Conservation (phyloP, 2,888 invertebrate species). For the Ligdia adustata region DNA sequence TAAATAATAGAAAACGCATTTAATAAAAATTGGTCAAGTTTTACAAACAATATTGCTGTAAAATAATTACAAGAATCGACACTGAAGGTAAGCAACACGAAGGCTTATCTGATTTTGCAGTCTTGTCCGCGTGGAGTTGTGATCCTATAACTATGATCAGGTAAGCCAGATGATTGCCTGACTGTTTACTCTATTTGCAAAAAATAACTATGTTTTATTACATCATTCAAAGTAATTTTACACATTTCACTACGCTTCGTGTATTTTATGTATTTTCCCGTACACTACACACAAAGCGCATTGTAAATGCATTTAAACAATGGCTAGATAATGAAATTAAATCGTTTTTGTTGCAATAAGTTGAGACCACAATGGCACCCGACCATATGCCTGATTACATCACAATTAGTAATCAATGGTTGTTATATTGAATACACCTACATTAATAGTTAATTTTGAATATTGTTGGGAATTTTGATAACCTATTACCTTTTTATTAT, state of each 20-base stretch:
- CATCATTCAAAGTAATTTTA: not conserved
- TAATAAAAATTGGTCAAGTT: too few relatives aligned
- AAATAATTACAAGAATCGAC: too few relatives aligned
- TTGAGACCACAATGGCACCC: conserved; percentile 46
- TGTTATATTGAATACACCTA: conserved; percentile 30
- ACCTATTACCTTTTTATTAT: not conserved
- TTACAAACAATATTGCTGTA: too few relatives aligned
- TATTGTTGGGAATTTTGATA: conserved; percentile 12
- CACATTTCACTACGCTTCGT: not conserved
- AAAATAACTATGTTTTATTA: too few relatives aligned
- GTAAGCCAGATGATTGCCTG: too few relatives aligned
- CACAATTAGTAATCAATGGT: conserved; percentile 35
- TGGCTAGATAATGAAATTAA: conserved; percentile 64
- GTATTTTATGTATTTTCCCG: conserved; percentile 13
- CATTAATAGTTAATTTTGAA: conserved; percentile 18
- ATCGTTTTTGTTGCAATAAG: conserved; percentile 50
- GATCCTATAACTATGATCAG: too few relatives aligned
- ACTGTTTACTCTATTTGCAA: too few relatives aligned
- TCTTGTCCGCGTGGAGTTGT: too few relatives aligned
- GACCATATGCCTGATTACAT: conserved; percentile 38
- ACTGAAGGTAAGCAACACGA: too few relatives aligned
- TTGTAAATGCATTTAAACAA: conserved; percentile 62
- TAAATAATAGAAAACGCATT: too few relatives aligned
- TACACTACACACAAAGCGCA: conserved; percentile 54
- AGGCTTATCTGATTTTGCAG: too few relatives aligned